Conservation (phyloP, 2,888 invertebrate species). For the Crocallis elinguaria region DNA sequence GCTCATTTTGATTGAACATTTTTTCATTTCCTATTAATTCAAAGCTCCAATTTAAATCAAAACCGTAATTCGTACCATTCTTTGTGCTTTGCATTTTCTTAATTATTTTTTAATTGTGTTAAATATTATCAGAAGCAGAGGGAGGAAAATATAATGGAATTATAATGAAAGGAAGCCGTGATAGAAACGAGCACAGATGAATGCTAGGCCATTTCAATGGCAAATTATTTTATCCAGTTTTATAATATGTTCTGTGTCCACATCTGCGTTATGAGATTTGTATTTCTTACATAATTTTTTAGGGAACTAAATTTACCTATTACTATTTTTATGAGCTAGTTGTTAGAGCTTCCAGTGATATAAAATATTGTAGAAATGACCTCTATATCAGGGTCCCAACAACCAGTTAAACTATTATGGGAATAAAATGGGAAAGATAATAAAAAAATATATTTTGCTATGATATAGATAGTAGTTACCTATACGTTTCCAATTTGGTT, state of each 20-base stretch:
- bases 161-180: constrained; percentile 19
- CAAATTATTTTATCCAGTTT: constrained; percentile 37
- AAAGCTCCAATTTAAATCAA: constrained; percentile 6
- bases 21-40: constrained; percentile 3
- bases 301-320: too few relatives aligned
- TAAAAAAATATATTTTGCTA: too few relatives aligned
- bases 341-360: too few relatives aligned
- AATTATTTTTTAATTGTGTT: constrained; percentile 26
- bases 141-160: constrained; percentile 25
- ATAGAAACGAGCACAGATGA: constrained; percentile 18
- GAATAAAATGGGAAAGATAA: too few relatives aligned
- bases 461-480: too few relatives aligned
- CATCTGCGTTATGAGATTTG: background rate
- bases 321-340: too few relatives aligned
- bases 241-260: too few relatives aligned
- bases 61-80: constrained; percentile 15
- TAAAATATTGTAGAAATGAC: too few relatives aligned
- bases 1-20: background rate
- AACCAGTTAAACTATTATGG: too few relatives aligned
- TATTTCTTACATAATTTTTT: too few relatives aligned
- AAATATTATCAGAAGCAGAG: constrained; percentile 13
- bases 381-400: too few relatives aligned
- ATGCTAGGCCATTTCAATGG: constrained; percentile 27
- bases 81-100: constrained; percentile 14
- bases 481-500: too few relatives aligned